Percentiles rank a stretch among this genome's conserved stretches.
These are phyloP conservation scores for Acronicta psi DNA, from an alignment of 2,888 invertebrate species.

Conservation along the genomic window DNA sequence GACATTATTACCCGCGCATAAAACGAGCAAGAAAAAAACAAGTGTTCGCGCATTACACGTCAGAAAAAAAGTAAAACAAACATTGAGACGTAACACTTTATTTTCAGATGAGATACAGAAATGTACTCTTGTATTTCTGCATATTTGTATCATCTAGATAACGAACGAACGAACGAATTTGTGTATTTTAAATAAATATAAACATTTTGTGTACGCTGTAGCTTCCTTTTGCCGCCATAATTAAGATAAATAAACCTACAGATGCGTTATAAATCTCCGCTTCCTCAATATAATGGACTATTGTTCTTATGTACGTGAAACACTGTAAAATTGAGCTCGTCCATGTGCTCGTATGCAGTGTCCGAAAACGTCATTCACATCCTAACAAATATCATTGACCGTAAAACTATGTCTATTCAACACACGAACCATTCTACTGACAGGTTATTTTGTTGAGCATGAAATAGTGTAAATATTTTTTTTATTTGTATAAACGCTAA, in stretches of 20 bases:
- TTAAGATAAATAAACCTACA: constrained; percentile 28
- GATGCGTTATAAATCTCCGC: constrained; percentile 51
- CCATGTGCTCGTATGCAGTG: constrained; percentile 51
- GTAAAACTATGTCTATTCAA: constrained; percentile 12
- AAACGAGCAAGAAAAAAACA: constrained; percentile 14
- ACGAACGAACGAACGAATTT: too few species aligned
- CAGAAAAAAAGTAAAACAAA: constrained; percentile 27
- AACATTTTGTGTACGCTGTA: background rate
- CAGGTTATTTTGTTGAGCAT: too few species aligned
- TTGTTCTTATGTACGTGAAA: constrained; percentile 60
- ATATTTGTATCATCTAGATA: background rate
- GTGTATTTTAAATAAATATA: too few species aligned
- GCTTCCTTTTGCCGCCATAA: constrained; percentile 21
- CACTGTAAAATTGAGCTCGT: constrained; percentile 59
- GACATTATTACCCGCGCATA: constrained; percentile 23
- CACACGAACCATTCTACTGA: background rate
- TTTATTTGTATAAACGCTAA: too few species aligned
- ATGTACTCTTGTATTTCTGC: background rate
- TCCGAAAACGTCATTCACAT: constrained; percentile 40
- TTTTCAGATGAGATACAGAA: constrained; percentile 9
- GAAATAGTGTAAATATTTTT: too few species aligned
- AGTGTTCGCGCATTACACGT: constrained; percentile 13
- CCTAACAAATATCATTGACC: constrained; percentile 6
- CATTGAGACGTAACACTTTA: constrained; percentile 16
- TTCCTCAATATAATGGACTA: constrained; percentile 61